Base-by-base conservation (phyloP, 2,113 vertebrate species). In the Microtus pennsylvanicus region DNA sequence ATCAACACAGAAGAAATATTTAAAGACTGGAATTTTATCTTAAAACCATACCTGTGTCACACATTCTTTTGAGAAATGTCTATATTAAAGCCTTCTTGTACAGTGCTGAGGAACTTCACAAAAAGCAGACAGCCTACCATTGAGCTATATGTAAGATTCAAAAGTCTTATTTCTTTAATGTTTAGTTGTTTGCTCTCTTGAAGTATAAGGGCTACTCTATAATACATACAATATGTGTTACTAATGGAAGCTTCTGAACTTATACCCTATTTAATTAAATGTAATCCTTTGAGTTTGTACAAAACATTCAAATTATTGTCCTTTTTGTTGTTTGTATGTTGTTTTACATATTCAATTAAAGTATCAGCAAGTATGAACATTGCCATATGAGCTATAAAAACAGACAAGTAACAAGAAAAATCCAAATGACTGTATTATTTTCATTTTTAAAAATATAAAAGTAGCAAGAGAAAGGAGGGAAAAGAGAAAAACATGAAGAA, bases 391-490 rank as follows among this genome's bases (percentile, higher is more conserved):
- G 77, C 33, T 65, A 91, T 55, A 94, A 83, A 89, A 89, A 65
- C 55, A 97, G 58, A 7, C 65, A 69, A 86, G 89, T 91, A 92
- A 47, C 82, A 89, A 96, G 12, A 86, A 97, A 98, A 96, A 21
- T 83, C 7, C 38, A 77, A 94, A 96, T 19, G 96, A 91, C 93
- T 87, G 82, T 12, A 7, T 14, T 67, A 30, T 22, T 94, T 95
- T 98, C 58, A 96, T 97, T 82, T 52, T 74, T 28, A 85, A 69
- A 92, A 92, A 52, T 42, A 0, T 88, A 58, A 70, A 81, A 42
- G 69, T 95, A 7, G 1, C 91, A 70, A 50, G 19, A n/a, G 16
- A 2, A 55, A 28, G 19, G 16, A 45, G 22, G 3, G 1, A 21
- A n/a, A 0, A 33, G 10, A 9, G 0, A 1, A 16, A 6, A 0